Evolutionary conservation across 2,888 invertebrate genomes (phyloP), one percentile per base, ranked within the genome.

Genomic region (Bembecia ichneumoniformis): DNA sequence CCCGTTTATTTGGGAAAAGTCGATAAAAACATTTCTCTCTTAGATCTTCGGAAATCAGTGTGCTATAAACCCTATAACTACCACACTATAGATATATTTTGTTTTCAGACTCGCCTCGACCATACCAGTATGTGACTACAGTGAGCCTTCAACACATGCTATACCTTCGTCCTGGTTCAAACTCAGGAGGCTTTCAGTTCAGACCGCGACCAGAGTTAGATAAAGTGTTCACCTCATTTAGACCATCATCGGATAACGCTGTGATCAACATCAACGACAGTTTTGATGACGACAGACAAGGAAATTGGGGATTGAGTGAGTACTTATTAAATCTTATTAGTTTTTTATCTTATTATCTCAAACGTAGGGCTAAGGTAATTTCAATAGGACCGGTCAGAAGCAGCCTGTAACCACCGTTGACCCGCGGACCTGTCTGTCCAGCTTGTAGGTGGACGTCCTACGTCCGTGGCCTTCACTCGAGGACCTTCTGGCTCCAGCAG

Each of bases 91-190:
- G 3, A 28, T 28, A 14, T 40, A n/a, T 13, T 13, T 40, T 13
- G 5, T 14, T 68, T 68, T 1, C 67, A 82, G 82, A 82, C 55
- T 48, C 58, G 0, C 64, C 68, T 3, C 58, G 60, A 1, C 74
- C 72, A 40, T 71, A 72, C 47, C 62, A 68, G 49, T 76, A 76
- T 50, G 76, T 88, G 2, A 87, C 88, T 5, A 86, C 83, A 0
- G 74, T 89, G 35, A 86, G 78, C 49, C 76, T 90, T 0, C 86
- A 88, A 52, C 88, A 89, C 63, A 81, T 76, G 35, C 63, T 89
- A n/a, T 82, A 68, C 58, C 60, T 84, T 3, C 76, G 43, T 11
- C 53, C 47, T 28, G 50, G 15, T 13, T 28, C 28, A 28, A 28
- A 28, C 4, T 11, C 13, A 36, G 35, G 16, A 51, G 13, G 11